A percentile compares a stretch with the other conserved stretches of the same genome.
Conservation (phyloP, 2,888 invertebrate genomes). For the Plagiodera versicolora region DNA sequence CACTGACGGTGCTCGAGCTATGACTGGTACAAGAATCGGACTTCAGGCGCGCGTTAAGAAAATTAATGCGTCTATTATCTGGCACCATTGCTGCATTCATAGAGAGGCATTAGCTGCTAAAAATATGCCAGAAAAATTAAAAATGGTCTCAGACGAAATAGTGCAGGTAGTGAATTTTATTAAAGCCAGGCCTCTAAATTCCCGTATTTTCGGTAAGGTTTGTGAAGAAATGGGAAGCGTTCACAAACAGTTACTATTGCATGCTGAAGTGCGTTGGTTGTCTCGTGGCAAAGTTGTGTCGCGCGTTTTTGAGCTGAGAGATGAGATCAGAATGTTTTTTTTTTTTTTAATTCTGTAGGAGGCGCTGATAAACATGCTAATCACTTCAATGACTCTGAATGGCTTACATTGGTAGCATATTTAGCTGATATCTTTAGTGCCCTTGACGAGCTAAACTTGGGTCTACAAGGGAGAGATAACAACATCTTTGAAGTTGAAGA, state of each 20-base stretch:
- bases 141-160: constrained; percentile 6
- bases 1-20: constrained; percentile 33
- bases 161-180: constrained; percentile 26
- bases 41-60: constrained; percentile 23
- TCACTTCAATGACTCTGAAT: constrained; percentile 15
- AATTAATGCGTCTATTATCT: constrained; percentile 24
- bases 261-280: constrained; percentile 26
- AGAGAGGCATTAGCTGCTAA: constrained; percentile 11
- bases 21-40: constrained; percentile 27
- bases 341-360: constrained; percentile 16
- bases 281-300: constrained; percentile 16
- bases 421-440: constrained; percentile 23
- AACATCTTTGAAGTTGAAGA: constrained; percentile 15
- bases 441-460: constrained; percentile 22
- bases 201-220: constrained; percentile 26
- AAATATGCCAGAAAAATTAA: too few relatives aligned
- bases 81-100: constrained; percentile 26
- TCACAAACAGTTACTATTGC: constrained; percentile 21
- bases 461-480: constrained; percentile 21
- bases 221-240: constrained; percentile 16
- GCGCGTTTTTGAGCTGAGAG: constrained; percentile 36
- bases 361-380: constrained; percentile 21
- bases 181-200: constrained; percentile 26
- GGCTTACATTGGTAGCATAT: constrained; percentile 11
- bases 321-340: constrained; percentile 56